phyloP scores from a whole-genome alignment of 2,113 vertebrate genomes.

The Halcyon senegalensis region DNA sequence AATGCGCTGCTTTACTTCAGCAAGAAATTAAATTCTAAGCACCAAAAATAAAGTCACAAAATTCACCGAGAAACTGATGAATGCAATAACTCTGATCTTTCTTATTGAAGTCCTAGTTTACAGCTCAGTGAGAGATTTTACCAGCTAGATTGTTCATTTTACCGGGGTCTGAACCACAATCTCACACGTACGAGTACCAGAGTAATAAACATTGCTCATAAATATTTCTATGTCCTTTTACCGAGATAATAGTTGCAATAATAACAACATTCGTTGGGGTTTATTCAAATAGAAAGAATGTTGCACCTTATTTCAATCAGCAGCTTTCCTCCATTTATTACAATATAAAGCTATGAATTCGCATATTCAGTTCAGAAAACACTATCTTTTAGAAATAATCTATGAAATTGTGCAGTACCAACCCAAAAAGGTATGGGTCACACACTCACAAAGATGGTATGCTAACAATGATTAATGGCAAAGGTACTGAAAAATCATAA shows the following conservation, averaged over 20 bases:
- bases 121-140: slow-evolving; percentile 31
- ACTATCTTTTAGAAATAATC: not conserved
- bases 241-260: not conserved
- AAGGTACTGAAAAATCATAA: not conserved
- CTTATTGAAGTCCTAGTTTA: not conserved
- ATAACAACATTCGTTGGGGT: not conserved
- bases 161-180: not conserved
- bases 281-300: not conserved
- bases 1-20: slow-evolving; percentile 69
- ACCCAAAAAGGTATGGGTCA: not conserved
- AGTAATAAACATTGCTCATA: not conserved
- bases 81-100: slow-evolving; percentile 33
- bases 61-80: slow-evolving; percentile 42
- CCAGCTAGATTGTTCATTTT: not conserved
- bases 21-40: slow-evolving; percentile 70
- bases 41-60: slow-evolving; percentile 61
- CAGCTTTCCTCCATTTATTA: not conserved
- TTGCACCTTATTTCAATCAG: not conserved
- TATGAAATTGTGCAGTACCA: not conserved
- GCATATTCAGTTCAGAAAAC: not conserved
- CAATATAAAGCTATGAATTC: not conserved
- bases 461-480: not conserved
- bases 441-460: not conserved
- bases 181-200: not conserved
- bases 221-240: not conserved